Conservation (phyloP, 2,888 invertebrate genomes). For the Sussaba pulchella region DNA sequence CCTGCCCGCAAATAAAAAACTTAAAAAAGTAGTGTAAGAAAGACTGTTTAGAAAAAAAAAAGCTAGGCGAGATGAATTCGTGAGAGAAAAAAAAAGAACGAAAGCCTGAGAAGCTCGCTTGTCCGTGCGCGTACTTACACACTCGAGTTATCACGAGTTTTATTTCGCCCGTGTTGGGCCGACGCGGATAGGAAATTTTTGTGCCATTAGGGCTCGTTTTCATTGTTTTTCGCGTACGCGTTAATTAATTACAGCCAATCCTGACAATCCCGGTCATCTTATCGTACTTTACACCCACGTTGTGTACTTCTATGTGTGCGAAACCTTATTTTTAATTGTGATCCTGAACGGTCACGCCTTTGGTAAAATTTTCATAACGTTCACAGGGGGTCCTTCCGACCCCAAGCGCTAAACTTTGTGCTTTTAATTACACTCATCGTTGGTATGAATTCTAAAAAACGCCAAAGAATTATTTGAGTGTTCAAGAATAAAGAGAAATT, state of each 20-base stretch:
- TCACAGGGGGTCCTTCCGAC: too few relatives aligned
- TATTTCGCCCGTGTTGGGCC: slow-evolving; percentile 11
- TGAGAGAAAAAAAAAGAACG: background rate
- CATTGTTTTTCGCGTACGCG: slow-evolving; percentile 51
- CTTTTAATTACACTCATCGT: too few relatives aligned
- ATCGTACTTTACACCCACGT: background rate
- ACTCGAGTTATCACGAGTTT: slow-evolving; percentile 24
- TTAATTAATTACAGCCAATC: slow-evolving; percentile 60
- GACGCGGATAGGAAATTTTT: slow-evolving; percentile 2
- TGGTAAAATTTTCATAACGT: too few relatives aligned
- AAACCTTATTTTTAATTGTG: too few relatives aligned
- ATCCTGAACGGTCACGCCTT: too few relatives aligned
- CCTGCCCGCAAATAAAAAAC: slow-evolving; percentile 1
- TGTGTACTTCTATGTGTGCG: too few relatives aligned
- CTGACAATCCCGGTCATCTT: slow-evolving; percentile 6
- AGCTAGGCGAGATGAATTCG: background rate
- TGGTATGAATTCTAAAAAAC: too few relatives aligned
- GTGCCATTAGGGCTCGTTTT: slow-evolving; percentile 44
- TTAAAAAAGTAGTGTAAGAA: background rate
- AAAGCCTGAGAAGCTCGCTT: slow-evolving; percentile 5
- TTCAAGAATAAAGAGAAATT: too few relatives aligned
- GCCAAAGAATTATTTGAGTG: too few relatives aligned
- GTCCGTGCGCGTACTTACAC: slow-evolving; percentile 52
- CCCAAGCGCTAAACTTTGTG: too few relatives aligned
- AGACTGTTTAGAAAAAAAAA: background rate